Evolutionary conservation across 2,888 invertebrate species (phyloP), one percentile per base, ranked within the genome.

Genomic region (Volucella inflata): DNA sequence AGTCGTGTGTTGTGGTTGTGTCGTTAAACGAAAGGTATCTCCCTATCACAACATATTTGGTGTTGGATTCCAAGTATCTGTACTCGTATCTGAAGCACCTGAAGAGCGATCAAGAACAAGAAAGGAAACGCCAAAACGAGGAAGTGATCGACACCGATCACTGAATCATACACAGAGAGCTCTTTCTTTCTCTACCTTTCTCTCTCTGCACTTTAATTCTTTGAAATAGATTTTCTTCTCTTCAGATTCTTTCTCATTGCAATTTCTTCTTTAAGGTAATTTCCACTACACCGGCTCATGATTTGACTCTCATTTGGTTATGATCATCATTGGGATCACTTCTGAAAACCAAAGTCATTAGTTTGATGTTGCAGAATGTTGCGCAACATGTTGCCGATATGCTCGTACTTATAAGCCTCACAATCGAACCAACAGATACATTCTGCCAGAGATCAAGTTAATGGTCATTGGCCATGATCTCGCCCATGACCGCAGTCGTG

Each of bases 391-490:
- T 16, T 81, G 76, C 76, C 30, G 48, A 59, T 30, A 6, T 30
- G 30, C 30, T 30, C 30, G 6, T 30, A 30, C 30, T 53, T 78
- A 55, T 9, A 44, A 17, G 21, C 62, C 9, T 30, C 30, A n/a
- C 51, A 60, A 71, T 75, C 80, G 80, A 80, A 80, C 68, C 62
- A 67, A 10, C 40, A 40, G 53, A 65, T 60, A 80, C 80, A 76
- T 76, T 60, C 16, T 11, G 16, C 30, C 59, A 17, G 14, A 64
- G 46, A 74, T 75, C 70, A 75, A 67, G 76, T 72, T 77, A 72
- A 81, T 85, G 77, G 77, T 72, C 81, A 72, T 85, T 85, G 85
- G 85, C 76, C 81, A 81, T 80, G 85, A 85, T 85, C 85, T 85
- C 76, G 85, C 14, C 76, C 80, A 80, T 81, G 80, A 81, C 76